These are phyloP conservation scores for Zaprionus inermis DNA, from an alignment of 1,140 invertebrate species.

Conservation along the genomic window DNA sequence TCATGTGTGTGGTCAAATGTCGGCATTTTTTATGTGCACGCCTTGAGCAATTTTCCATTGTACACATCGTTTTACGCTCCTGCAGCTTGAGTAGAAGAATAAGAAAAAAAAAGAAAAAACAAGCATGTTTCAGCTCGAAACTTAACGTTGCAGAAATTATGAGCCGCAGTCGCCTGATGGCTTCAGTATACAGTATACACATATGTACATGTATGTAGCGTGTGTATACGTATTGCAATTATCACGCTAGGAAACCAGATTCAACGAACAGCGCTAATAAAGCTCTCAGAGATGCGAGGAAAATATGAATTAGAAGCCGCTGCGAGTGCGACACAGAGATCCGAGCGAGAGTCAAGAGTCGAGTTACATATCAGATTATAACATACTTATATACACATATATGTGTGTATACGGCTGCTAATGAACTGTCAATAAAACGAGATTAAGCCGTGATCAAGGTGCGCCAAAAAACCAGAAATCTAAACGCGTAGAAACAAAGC, in stretches of 20 bases:
- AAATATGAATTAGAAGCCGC: not conserved
- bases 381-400: constrained; percentile 6
- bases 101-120: constrained; percentile 1
- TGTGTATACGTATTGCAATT: not conserved
- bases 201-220: not conserved
- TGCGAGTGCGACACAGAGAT: not conserved
- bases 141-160: constrained; percentile 76
- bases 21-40: constrained; percentile 72
- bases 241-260: constrained; percentile 7
- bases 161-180: constrained; percentile 16
- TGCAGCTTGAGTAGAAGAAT: constrained; percentile 22
- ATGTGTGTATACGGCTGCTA: constrained; percentile 46
- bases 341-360: not conserved
- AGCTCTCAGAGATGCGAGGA: not conserved
- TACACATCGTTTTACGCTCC: constrained; percentile 42
- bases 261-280: not conserved
- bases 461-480: constrained; percentile 48
- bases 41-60: constrained; percentile 74
- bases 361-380: not conserved
- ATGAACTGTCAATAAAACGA: constrained; percentile 73
- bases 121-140: constrained; percentile 39
- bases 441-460: constrained; percentile 72
- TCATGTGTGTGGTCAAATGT: constrained; percentile 74
- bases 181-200: not conserved
- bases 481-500: constrained; percentile 21